These are phyloP conservation scores for Fistularia commersonii DNA, from an alignment of 2,797 vertebrate species.

Conservation along the genomic window DNA sequence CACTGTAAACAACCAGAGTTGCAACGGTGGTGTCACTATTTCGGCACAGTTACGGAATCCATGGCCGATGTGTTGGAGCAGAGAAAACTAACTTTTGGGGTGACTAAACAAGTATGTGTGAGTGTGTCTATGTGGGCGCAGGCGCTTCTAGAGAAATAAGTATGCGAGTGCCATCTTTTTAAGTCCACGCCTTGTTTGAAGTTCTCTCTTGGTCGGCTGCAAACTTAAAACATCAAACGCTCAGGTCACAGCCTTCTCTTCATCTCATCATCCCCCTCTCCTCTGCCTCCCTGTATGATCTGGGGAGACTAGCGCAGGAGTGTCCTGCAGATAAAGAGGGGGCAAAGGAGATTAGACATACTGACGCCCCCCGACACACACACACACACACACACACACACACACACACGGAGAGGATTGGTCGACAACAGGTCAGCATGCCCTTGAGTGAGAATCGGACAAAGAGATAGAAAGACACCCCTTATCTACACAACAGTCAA, in stretches of 20 bases:
- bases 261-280: conserved; percentile 16
- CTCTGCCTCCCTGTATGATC: conserved; percentile 10
- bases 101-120: too few species aligned
- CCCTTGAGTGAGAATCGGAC: conserved; percentile 18
- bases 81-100: too few species aligned
- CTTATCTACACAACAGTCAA: conserved; percentile 13
- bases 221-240: conserved; percentile 59
- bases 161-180: conserved; percentile 40
- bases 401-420: conserved; percentile 14
- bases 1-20: too few species aligned
- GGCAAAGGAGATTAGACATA: conserved; percentile 3
- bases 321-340: conserved; percentile 6
- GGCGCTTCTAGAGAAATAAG: too few species aligned
- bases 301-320: not conserved
- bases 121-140: too few species aligned
- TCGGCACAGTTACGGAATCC: too few species aligned
- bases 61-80: too few species aligned
- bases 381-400: not conserved
- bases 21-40: too few species aligned
- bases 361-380: not conserved
- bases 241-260: conserved; percentile 27
- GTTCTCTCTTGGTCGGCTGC: conserved; percentile 33
- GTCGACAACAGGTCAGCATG: conserved; percentile 29
- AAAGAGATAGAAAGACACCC: conserved; percentile 3
- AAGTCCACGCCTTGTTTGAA: conserved; percentile 52